These are phyloP conservation scores for Megaceryle torquata DNA, from an alignment of 2,113 vertebrate genomes.

Conservation along the genomic window DNA sequence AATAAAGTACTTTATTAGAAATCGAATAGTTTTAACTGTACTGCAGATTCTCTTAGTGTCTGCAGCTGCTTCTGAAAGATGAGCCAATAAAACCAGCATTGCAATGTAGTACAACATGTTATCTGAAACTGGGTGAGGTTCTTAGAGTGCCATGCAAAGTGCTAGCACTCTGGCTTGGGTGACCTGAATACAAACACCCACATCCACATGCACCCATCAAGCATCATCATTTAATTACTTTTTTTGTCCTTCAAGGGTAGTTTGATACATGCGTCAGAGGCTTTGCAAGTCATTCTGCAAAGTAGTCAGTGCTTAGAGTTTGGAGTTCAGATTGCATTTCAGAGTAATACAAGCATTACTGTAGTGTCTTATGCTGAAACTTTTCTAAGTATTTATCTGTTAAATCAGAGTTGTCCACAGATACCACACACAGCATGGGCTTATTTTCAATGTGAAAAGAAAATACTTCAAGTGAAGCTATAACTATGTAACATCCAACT, in stretches of 20 bases:
- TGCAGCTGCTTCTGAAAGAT: not conserved
- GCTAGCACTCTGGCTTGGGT: not conserved
- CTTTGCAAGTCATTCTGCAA: not conserved
- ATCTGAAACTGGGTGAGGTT: not conserved
- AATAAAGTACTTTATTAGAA: not conserved
- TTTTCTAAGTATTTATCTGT: not conserved
- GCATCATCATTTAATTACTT: not conserved
- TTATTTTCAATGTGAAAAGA: not conserved
- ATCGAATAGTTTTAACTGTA: not conserved
- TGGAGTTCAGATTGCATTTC: not conserved
- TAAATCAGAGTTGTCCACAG: not conserved
- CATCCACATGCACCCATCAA: not conserved
- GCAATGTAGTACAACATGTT: not conserved
- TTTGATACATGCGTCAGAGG: not conserved
- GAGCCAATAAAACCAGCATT: not conserved
- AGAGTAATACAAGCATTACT: not conserved
- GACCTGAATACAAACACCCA: not conserved
- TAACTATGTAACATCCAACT: not conserved
- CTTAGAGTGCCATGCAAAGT: not conserved
- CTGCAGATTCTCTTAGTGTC: not conserved
- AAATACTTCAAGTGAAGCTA: not conserved
- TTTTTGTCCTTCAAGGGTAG: not conserved
- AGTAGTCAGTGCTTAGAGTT: not conserved
- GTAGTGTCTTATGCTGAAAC: not conserved
- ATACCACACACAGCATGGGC: not conserved